Evolutionary conservation across 37 sponge, comb jelly and placozoan species (phyloP).

Genomic region (Aphrocallistes beatrix): DNA sequence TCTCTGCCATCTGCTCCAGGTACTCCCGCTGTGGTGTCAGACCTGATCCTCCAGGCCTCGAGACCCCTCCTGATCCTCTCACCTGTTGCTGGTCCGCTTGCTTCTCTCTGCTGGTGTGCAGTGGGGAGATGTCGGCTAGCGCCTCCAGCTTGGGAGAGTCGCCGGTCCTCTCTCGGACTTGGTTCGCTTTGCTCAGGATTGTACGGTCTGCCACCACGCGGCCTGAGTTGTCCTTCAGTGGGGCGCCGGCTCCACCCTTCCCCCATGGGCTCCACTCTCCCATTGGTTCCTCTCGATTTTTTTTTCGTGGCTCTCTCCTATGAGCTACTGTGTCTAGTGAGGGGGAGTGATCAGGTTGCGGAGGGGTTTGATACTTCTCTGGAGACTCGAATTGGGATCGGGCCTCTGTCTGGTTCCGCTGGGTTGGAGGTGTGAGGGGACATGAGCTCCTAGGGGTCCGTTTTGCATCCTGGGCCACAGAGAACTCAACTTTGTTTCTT

Average conservation of each 20-base stretch:
- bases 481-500: not conserved
- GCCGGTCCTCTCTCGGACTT: conserved; percentile 11
- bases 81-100: not conserved
- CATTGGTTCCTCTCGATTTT: conserved; percentile 22
- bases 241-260: conserved; percentile 71
- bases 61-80: not conserved
- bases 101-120: not conserved
- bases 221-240: conserved; percentile 46
- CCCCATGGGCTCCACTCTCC: conserved; percentile 70
- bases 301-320: too few relatives aligned
- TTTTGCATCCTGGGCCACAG: not conserved
- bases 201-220: conserved; percentile 50
- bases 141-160: not conserved
- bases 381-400: not conserved
- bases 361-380: not conserved
- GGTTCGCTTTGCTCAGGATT: conserved; percentile 40
- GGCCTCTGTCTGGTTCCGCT: too few relatives aligned
- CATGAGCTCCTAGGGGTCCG: not conserved
- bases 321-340: too few relatives aligned
- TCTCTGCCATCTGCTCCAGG: conserved; percentile 57
- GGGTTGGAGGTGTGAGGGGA: not conserved
- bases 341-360: conserved; percentile 13
- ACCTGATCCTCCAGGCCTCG: not conserved
- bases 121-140: not conserved
- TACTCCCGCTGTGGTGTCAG: conserved; percentile 27